Conservation (phyloP, 2,888 invertebrate species). For the Ischnura elegans region DNA sequence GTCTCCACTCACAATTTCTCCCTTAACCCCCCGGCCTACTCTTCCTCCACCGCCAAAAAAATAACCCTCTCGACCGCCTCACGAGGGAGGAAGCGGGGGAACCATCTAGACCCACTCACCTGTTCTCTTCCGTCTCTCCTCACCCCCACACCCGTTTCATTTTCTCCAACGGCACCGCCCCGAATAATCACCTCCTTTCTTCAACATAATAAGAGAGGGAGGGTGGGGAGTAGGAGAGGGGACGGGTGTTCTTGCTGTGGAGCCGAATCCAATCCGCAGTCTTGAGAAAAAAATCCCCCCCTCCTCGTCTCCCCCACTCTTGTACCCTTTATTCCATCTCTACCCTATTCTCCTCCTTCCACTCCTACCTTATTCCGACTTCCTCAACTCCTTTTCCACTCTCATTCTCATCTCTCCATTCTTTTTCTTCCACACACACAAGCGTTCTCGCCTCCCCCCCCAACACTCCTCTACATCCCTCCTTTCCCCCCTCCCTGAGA, state of each 20-base stretch:
- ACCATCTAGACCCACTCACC: conserved; percentile 24
- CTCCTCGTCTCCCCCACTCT: not conserved
- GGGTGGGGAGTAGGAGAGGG: not conserved
- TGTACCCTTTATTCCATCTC: not conserved
- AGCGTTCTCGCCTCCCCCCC: not conserved
- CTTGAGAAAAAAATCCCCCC: not conserved
- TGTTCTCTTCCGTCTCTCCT: conserved; percentile 15
- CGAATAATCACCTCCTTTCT: conserved; percentile 38
- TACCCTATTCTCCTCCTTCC: not conserved
- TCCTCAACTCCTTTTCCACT: conserved; percentile 34
- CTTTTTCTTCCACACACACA: too few species aligned
- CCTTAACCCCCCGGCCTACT: not conserved
- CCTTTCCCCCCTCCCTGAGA: not conserved
- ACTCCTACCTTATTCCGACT: conserved; percentile 13
- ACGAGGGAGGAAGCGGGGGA: not conserved
- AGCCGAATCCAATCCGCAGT: conserved; percentile 16
- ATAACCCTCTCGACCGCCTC: not conserved
- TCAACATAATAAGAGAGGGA: not conserved
- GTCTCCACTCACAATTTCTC: not conserved
- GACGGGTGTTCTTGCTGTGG: too few species aligned
- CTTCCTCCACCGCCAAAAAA: not conserved
- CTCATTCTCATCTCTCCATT: not conserved
- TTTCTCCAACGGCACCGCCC: conserved; percentile 31
- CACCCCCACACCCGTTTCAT: not conserved
- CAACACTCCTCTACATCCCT: not conserved